These are phyloP conservation scores for Myathropa florea DNA, from an alignment of 2,888 invertebrate genomes.

Conservation along the genomic window DNA sequence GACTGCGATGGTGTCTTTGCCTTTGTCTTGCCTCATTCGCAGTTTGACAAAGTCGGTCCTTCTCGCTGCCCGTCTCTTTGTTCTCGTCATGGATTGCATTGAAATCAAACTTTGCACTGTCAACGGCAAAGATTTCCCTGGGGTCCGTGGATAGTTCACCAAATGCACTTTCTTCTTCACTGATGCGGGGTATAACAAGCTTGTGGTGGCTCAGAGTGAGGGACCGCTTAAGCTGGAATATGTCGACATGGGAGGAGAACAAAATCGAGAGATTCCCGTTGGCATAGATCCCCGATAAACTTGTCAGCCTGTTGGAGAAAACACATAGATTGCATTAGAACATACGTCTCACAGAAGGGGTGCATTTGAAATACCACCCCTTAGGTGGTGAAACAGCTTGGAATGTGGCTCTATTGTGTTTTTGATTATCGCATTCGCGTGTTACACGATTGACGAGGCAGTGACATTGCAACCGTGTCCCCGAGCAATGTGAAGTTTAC, in stretches of 20 bases:
- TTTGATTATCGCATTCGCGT: no score
- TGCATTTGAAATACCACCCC: no score
- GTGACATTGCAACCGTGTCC: no score
- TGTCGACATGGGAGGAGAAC: conserved; percentile 76
- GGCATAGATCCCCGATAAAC: conserved; percentile 75
- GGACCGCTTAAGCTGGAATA: conserved; percentile 73
- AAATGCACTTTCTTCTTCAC: conserved; percentile 4
- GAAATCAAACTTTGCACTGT: conserved; percentile 66
- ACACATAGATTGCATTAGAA: neutral
- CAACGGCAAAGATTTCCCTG: conserved; percentile 69
- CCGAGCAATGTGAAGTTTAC: no score
- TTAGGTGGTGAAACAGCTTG: neutral
- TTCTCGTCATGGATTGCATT: conserved; percentile 38
- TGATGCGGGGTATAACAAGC: conserved; percentile 72
- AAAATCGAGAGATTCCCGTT: conserved; percentile 76
- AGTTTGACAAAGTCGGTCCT: conserved; percentile 41
- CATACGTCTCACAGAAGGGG: neutral
- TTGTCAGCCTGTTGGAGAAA: conserved; percentile 73
- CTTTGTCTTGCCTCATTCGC: conserved; percentile 31
- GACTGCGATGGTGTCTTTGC: conserved; percentile 16
- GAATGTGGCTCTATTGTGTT: neutral
- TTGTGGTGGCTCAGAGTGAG: conserved; percentile 72
- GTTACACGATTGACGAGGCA: no score
- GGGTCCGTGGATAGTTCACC: conserved; percentile 51
- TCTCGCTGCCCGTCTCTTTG: neutral